phyloP scores from a whole-genome alignment of 2,113 vertebrate species.

The Rynchops niger region DNA sequence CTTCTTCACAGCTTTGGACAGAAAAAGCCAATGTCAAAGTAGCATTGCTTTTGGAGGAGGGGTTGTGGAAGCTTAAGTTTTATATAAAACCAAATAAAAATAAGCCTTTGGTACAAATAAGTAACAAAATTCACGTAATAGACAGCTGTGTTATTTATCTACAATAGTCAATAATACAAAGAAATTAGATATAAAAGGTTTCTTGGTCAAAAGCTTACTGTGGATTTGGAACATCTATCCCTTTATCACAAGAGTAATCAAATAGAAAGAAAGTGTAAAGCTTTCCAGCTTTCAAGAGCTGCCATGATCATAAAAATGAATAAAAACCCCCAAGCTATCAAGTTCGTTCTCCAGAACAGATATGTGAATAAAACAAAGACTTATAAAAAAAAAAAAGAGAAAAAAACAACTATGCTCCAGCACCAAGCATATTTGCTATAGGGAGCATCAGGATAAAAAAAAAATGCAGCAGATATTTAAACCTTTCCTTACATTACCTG shows the following conservation, averaged over 20 bases:
- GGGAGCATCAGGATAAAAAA: neutral
- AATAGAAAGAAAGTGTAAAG: neutral
- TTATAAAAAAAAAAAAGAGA: neutral
- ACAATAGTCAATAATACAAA: neutral
- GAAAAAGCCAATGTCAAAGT: neutral
- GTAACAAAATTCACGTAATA: neutral
- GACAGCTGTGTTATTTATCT: neutral
- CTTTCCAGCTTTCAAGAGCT: neutral
- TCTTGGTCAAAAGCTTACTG: slow-evolving; percentile 7
- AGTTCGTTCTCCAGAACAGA: neutral
- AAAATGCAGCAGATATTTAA: neutral
- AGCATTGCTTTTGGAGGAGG: neutral
- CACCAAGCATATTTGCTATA: neutral
- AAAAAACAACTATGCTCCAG: neutral
- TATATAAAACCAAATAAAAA: neutral
- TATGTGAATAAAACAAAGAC: neutral
- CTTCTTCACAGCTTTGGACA: neutral
- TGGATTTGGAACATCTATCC: neutral
- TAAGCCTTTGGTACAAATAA: neutral
- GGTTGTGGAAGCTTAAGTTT: neutral
- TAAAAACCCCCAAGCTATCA: neutral
- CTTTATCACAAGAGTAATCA: neutral
- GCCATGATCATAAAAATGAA: neutral
- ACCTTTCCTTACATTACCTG: neutral
- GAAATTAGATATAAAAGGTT: slow-evolving; percentile 16